Conservation (phyloP, 2,797 vertebrate genomes). For the Danionella dracula region DNA sequence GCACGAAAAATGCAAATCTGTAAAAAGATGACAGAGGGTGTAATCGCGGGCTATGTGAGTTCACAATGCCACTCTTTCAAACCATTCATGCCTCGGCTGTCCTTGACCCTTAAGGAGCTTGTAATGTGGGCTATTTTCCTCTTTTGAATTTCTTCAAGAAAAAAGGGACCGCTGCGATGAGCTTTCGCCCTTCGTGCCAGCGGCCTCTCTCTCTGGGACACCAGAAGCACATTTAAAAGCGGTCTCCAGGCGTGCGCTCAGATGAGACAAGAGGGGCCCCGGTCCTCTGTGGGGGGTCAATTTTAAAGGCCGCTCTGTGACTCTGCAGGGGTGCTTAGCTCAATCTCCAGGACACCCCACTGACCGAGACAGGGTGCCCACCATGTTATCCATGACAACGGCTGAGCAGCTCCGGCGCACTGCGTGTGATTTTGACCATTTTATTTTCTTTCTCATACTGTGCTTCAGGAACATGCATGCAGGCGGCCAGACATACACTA, state of each 20-base stretch:
- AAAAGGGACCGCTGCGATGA: conserved; percentile 57
- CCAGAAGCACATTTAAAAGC: conserved; percentile 50
- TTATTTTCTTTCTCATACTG: conserved; percentile 27
- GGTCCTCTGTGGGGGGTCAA: conserved; percentile 54
- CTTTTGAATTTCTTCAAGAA: conserved; percentile 68
- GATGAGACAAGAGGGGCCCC: conserved; percentile 63
- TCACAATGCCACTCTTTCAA: conserved; percentile 73
- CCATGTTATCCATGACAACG: conserved; percentile 80
- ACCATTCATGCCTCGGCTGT: conserved; percentile 70
- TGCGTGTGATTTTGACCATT: conserved; percentile 61
- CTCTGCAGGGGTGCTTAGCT: conserved; percentile 55
- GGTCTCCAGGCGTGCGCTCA: conserved; percentile 63
- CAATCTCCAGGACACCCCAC: conserved; percentile 62
- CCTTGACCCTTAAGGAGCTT: conserved; percentile 83
- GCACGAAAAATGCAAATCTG: conserved; percentile 60
- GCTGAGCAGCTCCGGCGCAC: conserved; percentile 61
- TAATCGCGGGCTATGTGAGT: conserved; percentile 77
- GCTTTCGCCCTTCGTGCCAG: conserved; percentile 68
- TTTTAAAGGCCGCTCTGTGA: conserved; percentile 73
- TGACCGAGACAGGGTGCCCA: conserved; percentile 64
- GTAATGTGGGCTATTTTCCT: conserved; percentile 74
- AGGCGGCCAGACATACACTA: conserved; percentile 28
- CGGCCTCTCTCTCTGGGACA: conserved; percentile 58
- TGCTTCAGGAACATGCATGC: conserved; percentile 2
- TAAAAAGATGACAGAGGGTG: conserved; percentile 74